Percentiles rank a stretch among this genome's conserved stretches.
These are phyloP conservation scores for Ptilonorhynchus violaceus DNA, from an alignment of 2,113 vertebrate species.

Conservation along the genomic window DNA sequence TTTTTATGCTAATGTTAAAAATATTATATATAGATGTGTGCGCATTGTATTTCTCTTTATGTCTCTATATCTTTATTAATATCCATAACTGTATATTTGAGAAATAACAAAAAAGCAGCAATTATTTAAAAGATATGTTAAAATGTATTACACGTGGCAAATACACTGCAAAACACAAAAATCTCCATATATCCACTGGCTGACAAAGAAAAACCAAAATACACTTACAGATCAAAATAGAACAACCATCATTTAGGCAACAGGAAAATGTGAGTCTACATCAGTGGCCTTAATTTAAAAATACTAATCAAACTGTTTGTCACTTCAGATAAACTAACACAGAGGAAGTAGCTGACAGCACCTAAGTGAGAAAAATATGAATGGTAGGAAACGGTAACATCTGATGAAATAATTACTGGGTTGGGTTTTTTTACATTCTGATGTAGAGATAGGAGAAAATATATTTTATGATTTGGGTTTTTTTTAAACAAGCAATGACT, in stretches of 20 bases:
- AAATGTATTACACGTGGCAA: not conserved
- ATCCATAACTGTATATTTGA: not conserved
- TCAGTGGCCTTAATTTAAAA: not conserved
- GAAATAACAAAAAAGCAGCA: not conserved
- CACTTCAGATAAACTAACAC: not conserved
- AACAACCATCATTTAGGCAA: not conserved
- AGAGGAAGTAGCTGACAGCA: not conserved
- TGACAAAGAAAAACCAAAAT: not conserved
- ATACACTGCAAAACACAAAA: not conserved
- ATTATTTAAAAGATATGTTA: not conserved
- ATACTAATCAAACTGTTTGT: not conserved
- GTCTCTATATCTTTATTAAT: not conserved
- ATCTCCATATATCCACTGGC: not conserved
- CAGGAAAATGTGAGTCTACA: not conserved
- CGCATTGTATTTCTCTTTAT: not conserved
- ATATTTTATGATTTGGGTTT: not conserved
- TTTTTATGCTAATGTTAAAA: not conserved
- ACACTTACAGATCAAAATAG: not conserved
- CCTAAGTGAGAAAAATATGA: not conserved
- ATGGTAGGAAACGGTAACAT: not conserved
- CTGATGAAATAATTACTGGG: not conserved
- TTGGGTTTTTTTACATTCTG: not conserved
- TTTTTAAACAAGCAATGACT: not conserved
- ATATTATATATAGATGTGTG: not conserved
- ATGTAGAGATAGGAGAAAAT: not conserved